phyloP scores from a whole-genome alignment of 2,797 vertebrate species.

The Ammospiza maritima region DNA sequence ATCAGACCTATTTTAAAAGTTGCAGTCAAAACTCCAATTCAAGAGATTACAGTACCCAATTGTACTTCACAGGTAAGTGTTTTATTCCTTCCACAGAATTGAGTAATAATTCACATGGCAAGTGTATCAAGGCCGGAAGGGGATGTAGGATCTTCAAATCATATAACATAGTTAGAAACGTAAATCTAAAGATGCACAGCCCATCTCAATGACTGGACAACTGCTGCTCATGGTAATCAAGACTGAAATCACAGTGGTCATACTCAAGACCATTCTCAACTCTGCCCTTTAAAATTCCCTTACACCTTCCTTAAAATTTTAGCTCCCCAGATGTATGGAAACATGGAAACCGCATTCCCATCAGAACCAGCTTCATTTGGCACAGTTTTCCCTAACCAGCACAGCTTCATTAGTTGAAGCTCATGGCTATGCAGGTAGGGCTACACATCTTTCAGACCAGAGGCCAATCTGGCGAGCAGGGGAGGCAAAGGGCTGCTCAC shows the following conservation, averaged over 20 bases:
- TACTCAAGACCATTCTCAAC: neutral
- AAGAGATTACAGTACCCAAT: neutral
- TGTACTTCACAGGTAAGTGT: neutral
- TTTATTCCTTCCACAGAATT: neutral
- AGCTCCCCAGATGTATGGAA: neutral
- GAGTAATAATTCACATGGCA: neutral
- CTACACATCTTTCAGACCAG: neutral
- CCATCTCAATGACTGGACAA: neutral
- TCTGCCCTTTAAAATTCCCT: neutral
- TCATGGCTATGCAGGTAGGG: neutral
- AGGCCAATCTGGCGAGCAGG: rapidly evolving
- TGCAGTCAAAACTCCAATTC: neutral
- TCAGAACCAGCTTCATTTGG: rapidly evolving
- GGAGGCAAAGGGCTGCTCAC: neutral
- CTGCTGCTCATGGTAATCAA: neutral
- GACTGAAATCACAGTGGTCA: neutral
- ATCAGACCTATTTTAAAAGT: neutral
- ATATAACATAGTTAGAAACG: neutral
- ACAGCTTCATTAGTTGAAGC: neutral
- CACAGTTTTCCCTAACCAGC: neutral
- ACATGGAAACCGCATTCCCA: neutral
- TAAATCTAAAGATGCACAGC: neutral
- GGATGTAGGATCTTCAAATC: neutral
- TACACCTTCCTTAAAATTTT: neutral
- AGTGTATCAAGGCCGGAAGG: neutral